Evolutionary conservation across 2,113 vertebrate genomes (phyloP).

Genomic region (Eudyptes chrysolophus): DNA sequence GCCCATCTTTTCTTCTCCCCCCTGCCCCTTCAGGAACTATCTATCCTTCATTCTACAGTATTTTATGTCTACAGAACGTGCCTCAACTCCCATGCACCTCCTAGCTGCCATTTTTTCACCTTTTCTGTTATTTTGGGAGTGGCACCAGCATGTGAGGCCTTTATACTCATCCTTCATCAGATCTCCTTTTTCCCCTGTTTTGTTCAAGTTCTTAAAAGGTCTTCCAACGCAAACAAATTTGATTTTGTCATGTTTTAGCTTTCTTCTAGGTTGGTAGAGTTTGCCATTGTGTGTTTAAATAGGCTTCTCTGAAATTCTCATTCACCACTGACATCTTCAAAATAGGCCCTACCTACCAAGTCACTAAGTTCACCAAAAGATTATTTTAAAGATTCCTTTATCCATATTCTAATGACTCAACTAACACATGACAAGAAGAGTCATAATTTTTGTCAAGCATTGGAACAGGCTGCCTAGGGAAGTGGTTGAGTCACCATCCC

Average conservation of each 20-base stretch:
- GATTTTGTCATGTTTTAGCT: background rate
- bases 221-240: background rate
- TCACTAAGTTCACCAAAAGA: background rate
- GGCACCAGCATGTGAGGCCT: accelerated
- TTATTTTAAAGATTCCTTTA: background rate
- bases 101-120: background rate
- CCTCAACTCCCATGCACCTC: background rate
- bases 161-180: background rate
- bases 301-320: background rate
- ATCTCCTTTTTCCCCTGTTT: accelerated
- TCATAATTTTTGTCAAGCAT: background rate
- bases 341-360: background rate
- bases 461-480: background rate
- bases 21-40: accelerated
- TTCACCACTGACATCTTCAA: background rate
- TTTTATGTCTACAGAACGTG: background rate
- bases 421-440: accelerated
- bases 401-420: background rate
- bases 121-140: background rate
- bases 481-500: background rate
- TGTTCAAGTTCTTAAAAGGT: background rate
- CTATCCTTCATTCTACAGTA: background rate
- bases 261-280: background rate
- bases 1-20: background rate
- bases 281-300: background rate